Base-by-base conservation (phyloP, 2,888 invertebrate species). In the Kuschelorhynchus macadamiae region DNA sequence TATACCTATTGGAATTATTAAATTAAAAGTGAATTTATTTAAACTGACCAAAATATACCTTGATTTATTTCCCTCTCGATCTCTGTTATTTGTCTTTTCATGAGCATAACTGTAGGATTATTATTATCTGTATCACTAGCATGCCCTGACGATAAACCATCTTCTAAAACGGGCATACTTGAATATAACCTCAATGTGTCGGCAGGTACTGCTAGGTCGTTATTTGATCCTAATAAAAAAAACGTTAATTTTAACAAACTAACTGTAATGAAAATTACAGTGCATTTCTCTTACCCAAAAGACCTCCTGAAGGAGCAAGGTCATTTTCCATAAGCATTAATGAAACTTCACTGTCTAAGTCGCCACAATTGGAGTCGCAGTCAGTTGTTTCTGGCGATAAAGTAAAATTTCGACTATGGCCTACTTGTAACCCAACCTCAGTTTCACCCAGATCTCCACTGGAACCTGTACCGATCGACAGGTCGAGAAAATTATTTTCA, bases 311-410 rank as follows among this genome's bases (percentile, higher is more conserved):
- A 67, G 83, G 82, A 73, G 81, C 82, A 67, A 84, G 81, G 76
- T 91, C 90, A 77, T 88, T 90, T 80, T 91, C 91, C 88, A 91
- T 88, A 79, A 91, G 86, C 85, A 91, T 89, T 73, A 92, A 88
- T 47, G 92, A 92, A 73, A 92, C 90, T 83, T 95, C 92, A 82
- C 93, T 95, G 83, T 94, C 94, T 77, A 94, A 87, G 81, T 94
- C 94, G n/a, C 90, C 90, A 79, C 91, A 91, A 81, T 93, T 93
- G 71, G 94, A 94, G 84, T 95, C 96, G 81, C 94, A 95, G 85
- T 96, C 96, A 66, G 95, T 96, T 68, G 94, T 94, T 85, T 96
- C 96, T 4, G 96, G 95, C 39, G 96, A 96, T 67, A 96, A 88
- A 18, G 95, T 94, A 84, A 95, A 95, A 82, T 94, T 94, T 47